Conservation (phyloP, 2,797 vertebrate species). For the Sardinella longiceps region DNA sequence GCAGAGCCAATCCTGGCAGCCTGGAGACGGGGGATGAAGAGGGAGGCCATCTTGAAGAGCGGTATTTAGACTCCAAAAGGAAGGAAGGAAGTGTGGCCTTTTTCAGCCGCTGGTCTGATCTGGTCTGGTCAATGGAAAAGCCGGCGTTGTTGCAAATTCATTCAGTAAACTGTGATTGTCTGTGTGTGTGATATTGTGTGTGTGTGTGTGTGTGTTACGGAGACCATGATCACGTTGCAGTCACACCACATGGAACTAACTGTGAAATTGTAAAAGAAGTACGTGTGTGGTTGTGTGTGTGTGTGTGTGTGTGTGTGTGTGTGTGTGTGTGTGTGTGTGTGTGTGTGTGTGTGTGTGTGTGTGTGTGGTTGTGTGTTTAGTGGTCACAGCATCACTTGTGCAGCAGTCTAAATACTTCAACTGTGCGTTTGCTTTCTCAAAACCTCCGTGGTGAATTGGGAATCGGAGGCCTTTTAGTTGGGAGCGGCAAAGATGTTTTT, state of each 20-base stretch:
- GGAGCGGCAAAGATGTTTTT: not conserved
- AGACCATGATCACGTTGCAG: not conserved
- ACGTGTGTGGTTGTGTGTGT: not conserved
- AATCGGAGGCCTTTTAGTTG: conserved; percentile 4
- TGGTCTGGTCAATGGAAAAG: not conserved
- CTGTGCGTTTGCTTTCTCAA: not conserved
- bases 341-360: too few relatives aligned
- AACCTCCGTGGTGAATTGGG: conserved; percentile 7
- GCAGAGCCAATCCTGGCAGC: not conserved
- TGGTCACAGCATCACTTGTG: not conserved
- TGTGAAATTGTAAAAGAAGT: not conserved
- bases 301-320: too few relatives aligned
- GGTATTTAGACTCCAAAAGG: not conserved
- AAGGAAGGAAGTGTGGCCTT: not conserved
- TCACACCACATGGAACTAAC: not conserved
- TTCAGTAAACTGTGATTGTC: not conserved
- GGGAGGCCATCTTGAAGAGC: not conserved
- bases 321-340: too few relatives aligned
- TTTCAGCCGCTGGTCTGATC: not conserved
- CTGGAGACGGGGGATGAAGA: not conserved
- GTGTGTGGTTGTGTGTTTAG: too few relatives aligned
- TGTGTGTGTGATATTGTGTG: not conserved
- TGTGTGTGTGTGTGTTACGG: not conserved
- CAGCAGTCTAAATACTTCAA: not conserved
- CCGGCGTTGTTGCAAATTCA: not conserved